phyloP scores from a whole-genome alignment of 2,888 invertebrate species.

The Orgyia antiqua region DNA sequence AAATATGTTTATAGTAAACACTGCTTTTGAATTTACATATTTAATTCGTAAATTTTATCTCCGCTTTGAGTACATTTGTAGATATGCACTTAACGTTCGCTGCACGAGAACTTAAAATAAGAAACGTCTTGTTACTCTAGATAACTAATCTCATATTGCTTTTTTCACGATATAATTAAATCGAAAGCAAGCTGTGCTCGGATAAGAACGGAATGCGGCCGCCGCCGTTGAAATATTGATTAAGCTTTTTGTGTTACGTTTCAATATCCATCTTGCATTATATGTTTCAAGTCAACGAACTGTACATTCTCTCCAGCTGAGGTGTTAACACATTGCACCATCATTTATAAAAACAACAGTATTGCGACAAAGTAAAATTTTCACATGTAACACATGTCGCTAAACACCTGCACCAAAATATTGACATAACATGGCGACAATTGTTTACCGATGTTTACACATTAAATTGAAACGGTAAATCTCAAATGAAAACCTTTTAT shows the following conservation, averaged over 20 bases:
- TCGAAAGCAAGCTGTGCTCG: slow-evolving; percentile 44
- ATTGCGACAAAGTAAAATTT: too few relatives aligned
- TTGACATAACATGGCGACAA: slow-evolving; percentile 37
- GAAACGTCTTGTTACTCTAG: slow-evolving; percentile 17
- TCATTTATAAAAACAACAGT: slow-evolving; percentile 30
- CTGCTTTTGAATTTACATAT: too few relatives aligned
- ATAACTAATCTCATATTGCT: slow-evolving; percentile 26
- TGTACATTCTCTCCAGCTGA: slow-evolving; percentile 19
- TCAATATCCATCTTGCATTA: slow-evolving; percentile 30
- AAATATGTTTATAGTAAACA: too few relatives aligned
- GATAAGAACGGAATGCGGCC: slow-evolving; percentile 57
- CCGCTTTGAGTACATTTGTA: too few relatives aligned
- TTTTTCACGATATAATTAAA: slow-evolving; percentile 61
- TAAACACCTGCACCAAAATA: slow-evolving; percentile 40
- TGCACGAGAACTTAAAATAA: too few relatives aligned
- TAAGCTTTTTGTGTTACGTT: slow-evolving; percentile 44
- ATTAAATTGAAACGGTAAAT: slow-evolving; percentile 51
- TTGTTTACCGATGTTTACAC: slow-evolving; percentile 38
- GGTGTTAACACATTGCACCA: slow-evolving; percentile 27
- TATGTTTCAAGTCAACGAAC: slow-evolving; percentile 32
- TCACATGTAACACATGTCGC: slow-evolving; percentile 50
- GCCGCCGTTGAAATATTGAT: slow-evolving; percentile 54
- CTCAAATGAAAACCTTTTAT: slow-evolving; percentile 31
- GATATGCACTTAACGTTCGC: too few relatives aligned
- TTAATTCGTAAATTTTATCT: too few relatives aligned